Evolutionary conservation across 2,113 vertebrate genomes (phyloP).

Genomic region (Platanista minor): DNA sequence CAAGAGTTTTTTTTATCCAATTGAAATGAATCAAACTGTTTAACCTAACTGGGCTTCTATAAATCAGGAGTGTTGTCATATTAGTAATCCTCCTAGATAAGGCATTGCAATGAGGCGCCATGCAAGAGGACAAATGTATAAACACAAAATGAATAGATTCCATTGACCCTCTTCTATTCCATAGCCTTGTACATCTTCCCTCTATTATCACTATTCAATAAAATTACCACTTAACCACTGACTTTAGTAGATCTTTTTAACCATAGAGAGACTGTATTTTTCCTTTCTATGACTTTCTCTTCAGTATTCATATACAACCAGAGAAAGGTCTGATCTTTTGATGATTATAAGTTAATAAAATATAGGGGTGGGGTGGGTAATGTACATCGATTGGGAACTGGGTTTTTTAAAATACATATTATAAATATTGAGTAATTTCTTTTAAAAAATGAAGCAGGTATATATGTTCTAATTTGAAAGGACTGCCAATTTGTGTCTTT

Average conservation of each 20-base stretch:
- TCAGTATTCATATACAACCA: not conserved
- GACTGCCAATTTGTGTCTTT: not conserved
- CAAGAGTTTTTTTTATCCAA: slow-evolving; percentile 60
- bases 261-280: not conserved
- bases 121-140: not conserved
- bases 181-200: not conserved
- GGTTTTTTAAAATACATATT: not conserved
- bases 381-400: not conserved
- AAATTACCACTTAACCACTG: not conserved
- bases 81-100: slow-evolving; percentile 51
- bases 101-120: not conserved
- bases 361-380: not conserved
- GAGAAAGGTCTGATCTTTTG: not conserved
- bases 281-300: not conserved
- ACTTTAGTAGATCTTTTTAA: slow-evolving; percentile 2
- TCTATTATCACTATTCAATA: not conserved
- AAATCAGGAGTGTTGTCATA: slow-evolving; percentile 57
- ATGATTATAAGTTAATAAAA: not conserved
- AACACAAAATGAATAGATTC: slow-evolving; percentile 37
- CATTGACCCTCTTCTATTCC: not conserved
- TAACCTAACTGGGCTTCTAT: slow-evolving; percentile 48
- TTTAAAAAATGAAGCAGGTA: not conserved
- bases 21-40: slow-evolving; percentile 59
- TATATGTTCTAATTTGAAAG: slow-evolving; percentile 6
- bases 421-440: not conserved